These are phyloP conservation scores for Crocodylus rhombifer DNA, from an alignment of 2,797 vertebrate species.

Conservation along the genomic window DNA sequence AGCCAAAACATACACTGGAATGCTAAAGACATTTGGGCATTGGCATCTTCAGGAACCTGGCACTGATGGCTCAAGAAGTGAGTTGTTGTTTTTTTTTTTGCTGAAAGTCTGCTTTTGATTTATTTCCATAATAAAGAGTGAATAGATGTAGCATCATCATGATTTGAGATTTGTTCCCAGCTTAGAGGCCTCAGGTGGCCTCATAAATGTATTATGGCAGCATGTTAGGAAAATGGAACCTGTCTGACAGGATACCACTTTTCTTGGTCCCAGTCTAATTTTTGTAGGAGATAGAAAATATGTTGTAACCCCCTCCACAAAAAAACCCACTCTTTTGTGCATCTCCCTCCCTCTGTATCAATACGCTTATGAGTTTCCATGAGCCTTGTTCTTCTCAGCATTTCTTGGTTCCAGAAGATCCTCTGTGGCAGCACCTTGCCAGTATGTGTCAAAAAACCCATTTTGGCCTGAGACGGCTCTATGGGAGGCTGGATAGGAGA, in stretches of 20 bases:
- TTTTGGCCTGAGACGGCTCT: background rate
- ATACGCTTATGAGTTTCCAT: background rate
- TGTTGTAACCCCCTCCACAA: background rate
- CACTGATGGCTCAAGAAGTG: constrained; percentile 12
- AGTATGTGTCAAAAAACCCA: background rate
- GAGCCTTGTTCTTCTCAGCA: background rate
- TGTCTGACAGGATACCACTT: constrained; percentile 36
- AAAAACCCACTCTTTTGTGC: background rate
- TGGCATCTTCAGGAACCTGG: constrained; percentile 55
- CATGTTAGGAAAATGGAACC: constrained; percentile 61
- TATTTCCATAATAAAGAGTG: constrained; percentile 66
- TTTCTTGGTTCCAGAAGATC: background rate
- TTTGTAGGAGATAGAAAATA: constrained; percentile 24
- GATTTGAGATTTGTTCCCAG: constrained; percentile 66
- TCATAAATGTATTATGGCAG: constrained; percentile 65
- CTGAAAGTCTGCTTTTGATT: constrained; percentile 69
- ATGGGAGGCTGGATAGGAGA: constrained; percentile 1
- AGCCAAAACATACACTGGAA: constrained; percentile 74
- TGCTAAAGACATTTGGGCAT: constrained; percentile 52
- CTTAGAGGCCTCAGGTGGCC: constrained; percentile 55
- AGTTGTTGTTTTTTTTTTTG: background rate
- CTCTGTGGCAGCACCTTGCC: background rate
- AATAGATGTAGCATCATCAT: constrained; percentile 58
- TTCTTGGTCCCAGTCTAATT: rapidly evolving
- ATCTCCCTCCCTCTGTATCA: background rate